Conservation (phyloP, 2,797 vertebrate species). For the Megaceryle alcyon region DNA sequence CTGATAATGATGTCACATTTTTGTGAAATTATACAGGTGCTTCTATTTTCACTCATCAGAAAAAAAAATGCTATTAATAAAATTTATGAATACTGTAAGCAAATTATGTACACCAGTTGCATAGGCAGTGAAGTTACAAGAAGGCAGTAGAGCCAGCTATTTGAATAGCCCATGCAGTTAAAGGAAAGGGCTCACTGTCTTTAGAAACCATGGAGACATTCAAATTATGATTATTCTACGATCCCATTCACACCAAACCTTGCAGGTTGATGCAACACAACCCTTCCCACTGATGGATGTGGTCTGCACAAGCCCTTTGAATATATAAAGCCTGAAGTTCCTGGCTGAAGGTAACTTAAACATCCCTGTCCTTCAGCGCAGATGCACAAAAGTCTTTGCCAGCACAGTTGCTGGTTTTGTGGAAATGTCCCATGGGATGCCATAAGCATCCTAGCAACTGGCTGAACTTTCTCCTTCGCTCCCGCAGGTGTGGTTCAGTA, state of each 20-base stretch:
- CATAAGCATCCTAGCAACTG: neutral
- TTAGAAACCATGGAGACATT: neutral
- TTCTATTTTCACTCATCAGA: neutral
- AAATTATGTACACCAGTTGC: neutral
- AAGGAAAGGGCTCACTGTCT: neutral
- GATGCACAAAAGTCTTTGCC: neutral
- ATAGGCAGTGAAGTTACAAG: neutral
- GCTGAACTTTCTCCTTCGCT: neutral
- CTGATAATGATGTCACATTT: neutral
- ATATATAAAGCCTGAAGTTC: neutral
- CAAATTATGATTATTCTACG: neutral
- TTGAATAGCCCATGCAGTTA: neutral
- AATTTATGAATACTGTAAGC: neutral
- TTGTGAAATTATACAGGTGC: neutral
- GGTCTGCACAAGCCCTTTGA: neutral
- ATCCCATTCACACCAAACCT: neutral
- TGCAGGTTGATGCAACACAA: neutral
- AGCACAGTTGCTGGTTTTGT: neutral
- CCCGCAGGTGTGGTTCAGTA: neutral
- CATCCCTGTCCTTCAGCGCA: neutral
- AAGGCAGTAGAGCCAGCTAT: neutral
- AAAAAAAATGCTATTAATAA: neutral
- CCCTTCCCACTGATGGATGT: neutral
- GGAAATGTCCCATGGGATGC: neutral
- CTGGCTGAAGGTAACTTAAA: neutral